A percentile compares a stretch with the other conserved stretches of the same genome.
Evolutionary conservation across 1,140 invertebrate species (phyloP).

Genomic region (Nomia melanderi): DNA sequence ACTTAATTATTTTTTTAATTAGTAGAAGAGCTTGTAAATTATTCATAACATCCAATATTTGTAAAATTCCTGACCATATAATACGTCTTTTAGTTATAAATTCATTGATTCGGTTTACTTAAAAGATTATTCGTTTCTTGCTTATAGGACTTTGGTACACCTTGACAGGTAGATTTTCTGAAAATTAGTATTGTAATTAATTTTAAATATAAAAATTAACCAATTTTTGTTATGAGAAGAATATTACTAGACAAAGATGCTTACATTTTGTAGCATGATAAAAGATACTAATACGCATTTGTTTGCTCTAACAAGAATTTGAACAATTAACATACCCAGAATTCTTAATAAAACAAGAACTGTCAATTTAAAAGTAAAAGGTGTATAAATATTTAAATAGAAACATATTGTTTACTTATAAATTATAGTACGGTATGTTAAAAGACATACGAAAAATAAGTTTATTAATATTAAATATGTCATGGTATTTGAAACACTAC

Average conservation of each 20-base stretch:
- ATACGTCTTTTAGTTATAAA: slow-evolving; percentile 35
- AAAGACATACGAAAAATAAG: no score
- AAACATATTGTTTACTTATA: background rate
- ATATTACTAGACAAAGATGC: slow-evolving; percentile 11
- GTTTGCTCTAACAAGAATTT: background rate
- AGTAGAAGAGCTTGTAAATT: slow-evolving; percentile 23
- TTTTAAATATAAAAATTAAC: slow-evolving; percentile 37
- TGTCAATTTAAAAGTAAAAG: slow-evolving; percentile 20
- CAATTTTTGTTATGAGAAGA: slow-evolving; percentile 16
- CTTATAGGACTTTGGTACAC: slow-evolving; percentile 73
- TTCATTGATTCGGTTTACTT: slow-evolving; percentile 53
- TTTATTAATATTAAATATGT: background rate
- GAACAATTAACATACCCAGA: slow-evolving; percentile 28
- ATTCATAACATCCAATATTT: slow-evolving; percentile 8
- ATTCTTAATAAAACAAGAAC: slow-evolving; percentile 24
- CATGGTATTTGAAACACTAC: background rate
- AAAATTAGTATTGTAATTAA: slow-evolving; percentile 40
- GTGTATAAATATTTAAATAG: background rate
- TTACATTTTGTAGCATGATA: slow-evolving; percentile 44
- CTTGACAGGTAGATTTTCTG: slow-evolving; percentile 70
- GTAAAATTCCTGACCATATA: slow-evolving; percentile 38
- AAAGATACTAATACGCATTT: slow-evolving; percentile 40
- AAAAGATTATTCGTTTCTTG: slow-evolving; percentile 69
- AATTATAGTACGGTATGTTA: background rate
- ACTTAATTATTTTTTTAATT: slow-evolving; percentile 9